Base-by-base conservation (phyloP, 2,113 vertebrate species). In the Equus quagga region DNA sequence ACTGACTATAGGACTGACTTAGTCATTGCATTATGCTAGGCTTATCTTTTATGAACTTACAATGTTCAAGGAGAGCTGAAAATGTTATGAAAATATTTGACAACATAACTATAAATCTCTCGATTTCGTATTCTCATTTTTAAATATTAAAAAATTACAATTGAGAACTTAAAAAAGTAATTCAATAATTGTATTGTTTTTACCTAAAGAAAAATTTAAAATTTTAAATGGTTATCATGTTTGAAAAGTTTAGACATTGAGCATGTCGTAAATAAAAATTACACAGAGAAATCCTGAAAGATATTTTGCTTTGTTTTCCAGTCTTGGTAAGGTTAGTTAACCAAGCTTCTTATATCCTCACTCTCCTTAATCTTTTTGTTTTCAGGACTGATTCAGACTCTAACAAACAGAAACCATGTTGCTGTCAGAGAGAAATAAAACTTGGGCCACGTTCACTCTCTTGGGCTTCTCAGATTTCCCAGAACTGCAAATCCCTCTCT, bases 391-490 rank as follows among this genome's bases (percentile, higher is more conserved):
- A 56, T 69, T 54, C n/a, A 49, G 18, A 78, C 85, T 41, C 36
- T n/a, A 4, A 33, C 6, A 62, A 56, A 21, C 2, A 41, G 46
- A 81, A 96, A 19, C 0, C 4, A 97, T 97, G 94, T 41, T 41
- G 36, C 36, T 41, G 36, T 36, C 49, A 64, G 75, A 65, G 4
- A 62, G 58, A 75, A 98, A 97, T 36, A 90, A 24, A 28, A 97
- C 69, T 54, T 17, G 8, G 2, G 26, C 28, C 6, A 79, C 17
- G 0, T 98, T 97, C 72, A 78, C 7, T 6, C 94, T 98, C 17
- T 23, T 95, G 91, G 94, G 94, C 17, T 98, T 97, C 80, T 97
- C 97, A n/a, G 84, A 97, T 72, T 94, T 81, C 21, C 96, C 94
- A 15, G 75, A 96, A 58, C 31, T 97, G 3, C 85, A 92, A 81